Percentiles rank a stretch among this genome's conserved stretches.
These are phyloP conservation scores for Drosophila subsilvestris DNA, from an alignment of 2,888 invertebrate species.

Conservation along the genomic window DNA sequence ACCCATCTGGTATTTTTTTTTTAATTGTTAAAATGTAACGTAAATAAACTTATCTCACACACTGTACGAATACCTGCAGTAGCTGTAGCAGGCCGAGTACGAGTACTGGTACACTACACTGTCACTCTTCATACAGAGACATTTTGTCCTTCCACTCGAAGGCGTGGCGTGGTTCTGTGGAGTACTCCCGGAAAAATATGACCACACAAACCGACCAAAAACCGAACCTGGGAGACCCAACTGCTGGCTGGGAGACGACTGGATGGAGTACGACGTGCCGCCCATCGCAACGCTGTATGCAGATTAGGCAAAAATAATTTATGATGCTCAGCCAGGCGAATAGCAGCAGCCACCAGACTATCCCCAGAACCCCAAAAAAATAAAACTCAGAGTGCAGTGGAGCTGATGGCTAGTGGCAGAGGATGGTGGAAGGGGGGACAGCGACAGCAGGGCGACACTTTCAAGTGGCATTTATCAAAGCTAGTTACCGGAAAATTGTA, in stretches of 20 bases:
- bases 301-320: conserved; percentile 72
- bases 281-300: conserved; percentile 55
- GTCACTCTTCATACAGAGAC: not conserved
- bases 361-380: conserved; percentile 12
- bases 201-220: conserved; percentile 17
- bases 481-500: conserved; percentile 70
- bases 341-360: conserved; percentile 16
- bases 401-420: conserved; percentile 1
- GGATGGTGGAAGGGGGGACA: not conserved
- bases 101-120: not conserved
- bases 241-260: conserved; percentile 7
- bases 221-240: not conserved
- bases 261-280: conserved; percentile 12
- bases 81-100: not conserved
- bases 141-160: not conserved
- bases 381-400: conserved; percentile 38
- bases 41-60: conserved; percentile 23
- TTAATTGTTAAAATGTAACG: not conserved
- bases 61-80: conserved; percentile 8
- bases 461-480: conserved; percentile 60
- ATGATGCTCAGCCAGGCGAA: conserved; percentile 59
- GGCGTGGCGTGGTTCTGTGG: not conserved
- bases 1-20: too few species aligned
- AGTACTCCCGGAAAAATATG: not conserved
- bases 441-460: conserved; percentile 22